Base-by-base conservation (phyloP, 2,113 vertebrate genomes). In the Bos taurus region DNA sequence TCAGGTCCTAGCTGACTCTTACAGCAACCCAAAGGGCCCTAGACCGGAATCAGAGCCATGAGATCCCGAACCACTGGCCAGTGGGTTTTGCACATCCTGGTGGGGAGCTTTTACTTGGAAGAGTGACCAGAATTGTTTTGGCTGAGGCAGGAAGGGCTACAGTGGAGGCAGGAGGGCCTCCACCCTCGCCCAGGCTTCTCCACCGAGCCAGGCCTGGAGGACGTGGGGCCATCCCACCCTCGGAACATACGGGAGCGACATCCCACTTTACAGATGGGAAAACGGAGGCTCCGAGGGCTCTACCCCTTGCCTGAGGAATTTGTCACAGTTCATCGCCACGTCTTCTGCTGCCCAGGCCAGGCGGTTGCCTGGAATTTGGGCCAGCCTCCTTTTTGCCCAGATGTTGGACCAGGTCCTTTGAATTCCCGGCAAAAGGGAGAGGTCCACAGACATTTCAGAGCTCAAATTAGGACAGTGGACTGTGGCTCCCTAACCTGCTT, bases 341-440 rank as follows among this genome's bases (percentile, higher is more conserved):
- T 21, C 78, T 77, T 36, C 12, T 2, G 19, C 54, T 2, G 3
- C 64, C 81, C 6, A 4, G 36, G 36, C 12, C 1, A 0, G 21
- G 33, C 21, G 2, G 52, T 4, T 9, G 36, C 40, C 0, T 13
- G 64, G 64, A 40, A 48, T 81, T 81, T 19, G 12, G 46, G 4
- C 30, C 56, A 6, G 71, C 74, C 95, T 87, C 48, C 74, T 30
- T 4, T 19, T 46, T 3, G 50, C 81, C 88, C 94, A 40, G 59
- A 82, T 46, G n/a, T 57, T 92, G 96, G 60, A 17, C 46, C 30
- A 25, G 10, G 26, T 86, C 88, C 89, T 88, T 36, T 6, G 28
- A 77, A 46, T 93, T 97, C 97, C 96, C 26, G 4, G 89, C 50
- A 88, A 48, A 40, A 74, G 92, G 95, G 89, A 71, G 91, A 83